Percentiles rank a stretch among this genome's conserved stretches.
These are phyloP conservation scores for Mungos mungo DNA, from an alignment of 2,113 vertebrate species.

Conservation along the genomic window DNA sequence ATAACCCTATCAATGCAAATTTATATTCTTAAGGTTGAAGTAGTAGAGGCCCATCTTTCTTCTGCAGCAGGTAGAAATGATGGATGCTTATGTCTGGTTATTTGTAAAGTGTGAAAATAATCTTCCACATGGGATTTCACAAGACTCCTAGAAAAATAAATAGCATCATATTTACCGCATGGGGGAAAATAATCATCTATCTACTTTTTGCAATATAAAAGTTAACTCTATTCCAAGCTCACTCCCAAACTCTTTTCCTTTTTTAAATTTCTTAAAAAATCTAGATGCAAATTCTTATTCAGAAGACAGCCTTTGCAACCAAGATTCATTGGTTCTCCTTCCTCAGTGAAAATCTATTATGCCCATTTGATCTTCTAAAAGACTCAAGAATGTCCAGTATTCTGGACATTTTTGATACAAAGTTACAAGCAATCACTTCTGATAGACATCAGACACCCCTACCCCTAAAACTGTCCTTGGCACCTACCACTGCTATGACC, in stretches of 20 bases:
- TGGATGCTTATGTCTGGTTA: slow-evolving; percentile 2
- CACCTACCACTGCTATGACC: neutral
- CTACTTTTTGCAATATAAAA: slow-evolving; percentile 38
- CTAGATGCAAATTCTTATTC: slow-evolving; percentile 59
- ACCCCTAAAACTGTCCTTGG: neutral
- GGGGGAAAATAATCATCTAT: neutral
- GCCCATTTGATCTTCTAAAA: slow-evolving; percentile 17
- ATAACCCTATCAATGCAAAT: neutral
- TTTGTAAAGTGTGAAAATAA: slow-evolving; percentile 2
- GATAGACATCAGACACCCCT: neutral
- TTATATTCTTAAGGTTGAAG: slow-evolving; percentile 3
- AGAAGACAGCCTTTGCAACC: neutral
- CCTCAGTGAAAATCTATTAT: slow-evolving; percentile 22
- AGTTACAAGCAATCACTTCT: neutral
- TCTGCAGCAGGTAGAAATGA: neutral
- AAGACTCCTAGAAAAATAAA: slow-evolving; percentile 45
- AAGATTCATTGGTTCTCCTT: slow-evolving; percentile 54
- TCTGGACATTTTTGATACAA: slow-evolving; percentile 14
- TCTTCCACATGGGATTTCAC: neutral
- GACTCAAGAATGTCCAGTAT: neutral
- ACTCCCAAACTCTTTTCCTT: neutral
- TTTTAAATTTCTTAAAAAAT: slow-evolving; percentile 58
- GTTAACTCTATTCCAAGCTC: neutral
- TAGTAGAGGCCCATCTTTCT: neutral
- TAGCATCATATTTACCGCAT: neutral